Evolutionary conservation across 2,113 vertebrate genomes (phyloP), one percentile per base, ranked within the genome.

Genomic region (Cyanocitta stelleri): DNA sequence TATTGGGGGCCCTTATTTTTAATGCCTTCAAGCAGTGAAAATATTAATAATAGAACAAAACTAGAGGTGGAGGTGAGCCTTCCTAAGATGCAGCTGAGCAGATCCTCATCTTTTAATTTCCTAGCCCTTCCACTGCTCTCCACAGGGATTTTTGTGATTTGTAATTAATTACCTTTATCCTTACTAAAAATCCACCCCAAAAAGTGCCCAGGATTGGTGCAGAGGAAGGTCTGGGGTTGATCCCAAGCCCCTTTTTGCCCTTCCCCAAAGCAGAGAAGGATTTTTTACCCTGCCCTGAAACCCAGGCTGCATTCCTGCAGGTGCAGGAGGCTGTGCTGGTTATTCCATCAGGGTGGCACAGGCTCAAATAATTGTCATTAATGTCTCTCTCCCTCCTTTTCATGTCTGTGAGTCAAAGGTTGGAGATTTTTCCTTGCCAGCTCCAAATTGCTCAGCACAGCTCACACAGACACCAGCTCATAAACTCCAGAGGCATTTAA

Each of bases 301-400:
- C 9, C 74, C 81, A 71, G 29, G 81, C 48, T 14, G 11, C 90
- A 89, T 87, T 91, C 87, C 93, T 93, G 78, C 93, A 96, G 95
- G 93, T 91, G 82, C 37, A 23, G 9, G 14, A 27, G 67, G 30
- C 69, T 49, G 49, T 24, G 6, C 92, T 93, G 95, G 20, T 92
- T 90, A 54, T 93, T 77, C 95, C 88, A 92, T 96, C 95, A 86
- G 88, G 72, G 79, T 87, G 81, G 92, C 92, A 76, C 5, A 33
- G 90, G 22, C 88, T 90, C 94, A 90, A 80, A 49, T 16, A 54
- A 86, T 94, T 85, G 93, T 82, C 90, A 54, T 69, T 27, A 88
- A 83, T 19, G 41, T 83, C 55, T 39, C 71, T 77, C 54, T 89
- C 44, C 61, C 58, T 93, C 87, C 77, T 59, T 95, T 93, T 95